Conservation (phyloP, 2,888 invertebrate species). For the Hydroisotoma schaefferi region DNA sequence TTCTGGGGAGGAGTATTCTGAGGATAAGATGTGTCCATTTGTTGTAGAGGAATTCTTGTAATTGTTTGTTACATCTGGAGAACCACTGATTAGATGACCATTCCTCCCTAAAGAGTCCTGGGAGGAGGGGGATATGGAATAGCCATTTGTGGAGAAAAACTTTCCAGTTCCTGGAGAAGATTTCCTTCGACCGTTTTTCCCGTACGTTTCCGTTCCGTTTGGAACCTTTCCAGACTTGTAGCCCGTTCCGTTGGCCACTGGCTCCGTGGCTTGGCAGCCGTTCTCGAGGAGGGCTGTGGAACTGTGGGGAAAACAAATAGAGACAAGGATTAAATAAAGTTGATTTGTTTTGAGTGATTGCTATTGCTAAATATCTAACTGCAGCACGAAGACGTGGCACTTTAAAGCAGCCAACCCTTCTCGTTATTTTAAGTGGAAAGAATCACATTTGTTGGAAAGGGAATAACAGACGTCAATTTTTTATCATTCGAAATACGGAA, state of each 20-base stretch:
- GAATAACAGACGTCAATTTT: no score
- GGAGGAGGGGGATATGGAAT: constrained; percentile 9
- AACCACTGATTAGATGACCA: constrained; percentile 21
- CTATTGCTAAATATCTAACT: no score
- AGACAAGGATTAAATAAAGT: no score
- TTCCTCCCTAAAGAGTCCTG: constrained; percentile 17
- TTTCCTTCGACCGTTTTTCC: constrained; percentile 14
- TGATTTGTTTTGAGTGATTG: no score
- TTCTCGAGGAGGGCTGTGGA: constrained; percentile 32
- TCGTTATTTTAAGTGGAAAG: no score
- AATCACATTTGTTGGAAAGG: no score
- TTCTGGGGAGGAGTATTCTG: no score
- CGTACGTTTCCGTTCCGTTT: constrained; percentile 13
- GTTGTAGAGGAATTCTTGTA: constrained; percentile 1
- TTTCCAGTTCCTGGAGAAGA: constrained; percentile 18
- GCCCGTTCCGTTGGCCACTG: constrained; percentile 29
- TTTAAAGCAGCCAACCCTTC: no score
- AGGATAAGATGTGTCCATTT: no score
- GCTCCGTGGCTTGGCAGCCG: constrained; percentile 28
- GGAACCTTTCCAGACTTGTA: constrained; percentile 20
- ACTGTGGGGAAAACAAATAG: constrained; percentile 18
- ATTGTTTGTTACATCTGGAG: constrained; percentile 8
- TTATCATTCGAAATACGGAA: no score
- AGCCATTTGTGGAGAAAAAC: constrained; percentile 13
- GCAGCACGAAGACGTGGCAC: no score